Conservation (phyloP, 1,140 invertebrate species). For the Caenorhabditis inopinata region DNA sequence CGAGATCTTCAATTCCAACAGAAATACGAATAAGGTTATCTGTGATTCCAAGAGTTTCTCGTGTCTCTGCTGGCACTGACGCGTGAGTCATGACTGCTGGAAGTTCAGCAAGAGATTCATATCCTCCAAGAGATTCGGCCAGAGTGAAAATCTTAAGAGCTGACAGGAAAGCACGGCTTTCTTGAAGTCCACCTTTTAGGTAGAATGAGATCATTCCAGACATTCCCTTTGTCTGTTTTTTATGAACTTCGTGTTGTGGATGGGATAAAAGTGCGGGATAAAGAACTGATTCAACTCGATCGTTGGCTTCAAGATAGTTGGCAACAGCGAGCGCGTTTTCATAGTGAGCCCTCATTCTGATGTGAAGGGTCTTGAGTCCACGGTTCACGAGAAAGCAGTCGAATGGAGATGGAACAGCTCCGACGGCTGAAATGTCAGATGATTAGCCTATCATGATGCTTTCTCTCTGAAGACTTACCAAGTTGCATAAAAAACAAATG, state of each 20-base stretch:
- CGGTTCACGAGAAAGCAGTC: conserved; percentile 91
- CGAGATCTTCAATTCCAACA: conserved; percentile 82
- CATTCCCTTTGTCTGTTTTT: conserved; percentile 82
- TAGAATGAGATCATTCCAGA: conserved; percentile 91
- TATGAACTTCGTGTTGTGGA: conserved; percentile 81
- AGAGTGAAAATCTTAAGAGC: conserved; percentile 77
- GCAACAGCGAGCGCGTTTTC: conserved; percentile 78
- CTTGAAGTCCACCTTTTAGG: conserved; percentile 77
- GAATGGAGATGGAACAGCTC: conserved; percentile 89
- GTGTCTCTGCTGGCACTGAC: conserved; percentile 71
- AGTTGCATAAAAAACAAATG: conserved; percentile 85
- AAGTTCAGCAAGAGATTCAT: conserved; percentile 79
- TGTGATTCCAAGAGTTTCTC: conserved; percentile 78
- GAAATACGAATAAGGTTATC: conserved; percentile 85
- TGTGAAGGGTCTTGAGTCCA: conserved; percentile 87
- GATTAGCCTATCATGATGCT: too few species aligned
- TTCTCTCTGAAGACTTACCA: conserved; percentile 32
- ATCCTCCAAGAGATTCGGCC: conserved; percentile 93
- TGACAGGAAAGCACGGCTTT: conserved; percentile 78
- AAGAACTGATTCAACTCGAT: conserved; percentile 74
- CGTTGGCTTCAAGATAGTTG: conserved; percentile 78
- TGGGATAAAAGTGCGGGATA: conserved; percentile 87
- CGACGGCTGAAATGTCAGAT: conserved; percentile 72
- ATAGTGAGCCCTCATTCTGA: conserved; percentile 87
- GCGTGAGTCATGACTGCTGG: conserved; percentile 68